These are phyloP conservation scores for Gambusia yucatana DNA, from an alignment of 2,797 vertebrate species.

Conservation along the genomic window DNA sequence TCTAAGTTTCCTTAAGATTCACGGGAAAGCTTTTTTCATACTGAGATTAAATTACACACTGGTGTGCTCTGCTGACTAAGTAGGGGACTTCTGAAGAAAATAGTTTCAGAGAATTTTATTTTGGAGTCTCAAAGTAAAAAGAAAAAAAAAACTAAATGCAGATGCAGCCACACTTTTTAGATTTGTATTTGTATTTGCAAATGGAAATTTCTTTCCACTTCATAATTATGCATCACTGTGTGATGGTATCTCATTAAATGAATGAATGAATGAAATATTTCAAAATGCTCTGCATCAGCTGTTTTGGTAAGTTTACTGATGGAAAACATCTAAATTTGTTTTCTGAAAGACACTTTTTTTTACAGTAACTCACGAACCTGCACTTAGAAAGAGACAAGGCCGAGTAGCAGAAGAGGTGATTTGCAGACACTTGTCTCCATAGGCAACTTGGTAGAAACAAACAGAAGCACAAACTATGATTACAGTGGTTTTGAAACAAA, in stretches of 20 bases:
- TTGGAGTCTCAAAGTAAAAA: neutral
- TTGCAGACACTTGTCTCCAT: conserved; percentile 26
- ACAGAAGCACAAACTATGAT: conserved; percentile 49
- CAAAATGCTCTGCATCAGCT: neutral
- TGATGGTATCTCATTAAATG: neutral
- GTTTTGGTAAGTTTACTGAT: neutral
- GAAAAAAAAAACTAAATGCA: neutral
- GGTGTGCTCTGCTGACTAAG: neutral
- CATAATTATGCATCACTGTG: neutral
- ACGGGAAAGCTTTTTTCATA: neutral
- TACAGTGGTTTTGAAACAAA: conserved; percentile 44
- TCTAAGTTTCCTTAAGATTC: neutral
- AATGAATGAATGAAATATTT: neutral
- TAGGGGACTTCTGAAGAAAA: neutral
- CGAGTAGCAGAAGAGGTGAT: conserved; percentile 35
- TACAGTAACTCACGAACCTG: conserved; percentile 29
- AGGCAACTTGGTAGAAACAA: conserved; percentile 40
- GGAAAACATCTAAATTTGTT: conserved; percentile 23
- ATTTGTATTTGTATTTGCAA: neutral
- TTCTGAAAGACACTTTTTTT: conserved; percentile 14
- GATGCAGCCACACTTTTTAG: neutral
- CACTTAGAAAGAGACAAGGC: conserved; percentile 24
- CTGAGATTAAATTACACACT: neutral
- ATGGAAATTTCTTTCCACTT: neutral
- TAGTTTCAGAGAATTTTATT: neutral